phyloP scores from a whole-genome alignment of 2,888 invertebrate species.

The Parapristionchus giblindavisi region DNA sequence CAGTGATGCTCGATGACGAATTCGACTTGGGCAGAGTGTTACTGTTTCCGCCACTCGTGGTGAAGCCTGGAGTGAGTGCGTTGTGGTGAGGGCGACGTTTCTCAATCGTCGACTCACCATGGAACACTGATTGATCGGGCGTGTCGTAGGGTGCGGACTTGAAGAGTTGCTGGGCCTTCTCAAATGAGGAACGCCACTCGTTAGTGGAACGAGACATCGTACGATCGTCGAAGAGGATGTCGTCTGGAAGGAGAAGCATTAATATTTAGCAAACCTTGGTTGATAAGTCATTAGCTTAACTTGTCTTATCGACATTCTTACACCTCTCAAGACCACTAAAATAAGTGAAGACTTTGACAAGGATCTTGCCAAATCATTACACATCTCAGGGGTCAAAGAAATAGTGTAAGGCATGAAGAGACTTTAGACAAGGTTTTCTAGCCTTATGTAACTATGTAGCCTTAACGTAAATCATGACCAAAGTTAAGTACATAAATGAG shows the following conservation, averaged over 20 bases:
- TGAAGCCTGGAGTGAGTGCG: neutral
- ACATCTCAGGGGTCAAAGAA: too few relatives aligned
- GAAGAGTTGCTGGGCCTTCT: slow-evolving; percentile 32
- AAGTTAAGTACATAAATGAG: neutral
- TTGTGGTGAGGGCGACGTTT: neutral
- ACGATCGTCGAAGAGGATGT: slow-evolving; percentile 51
- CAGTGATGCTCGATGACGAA: slow-evolving; percentile 20
- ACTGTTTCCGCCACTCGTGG: neutral
- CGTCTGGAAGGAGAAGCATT: slow-evolving; percentile 31
- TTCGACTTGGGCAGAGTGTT: slow-evolving; percentile 9
- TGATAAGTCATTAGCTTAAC: too few relatives aligned
- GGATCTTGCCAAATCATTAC: too few relatives aligned
- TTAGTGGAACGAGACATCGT: slow-evolving; percentile 60
- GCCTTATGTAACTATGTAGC: too few relatives aligned
- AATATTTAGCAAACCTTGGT: too few relatives aligned
- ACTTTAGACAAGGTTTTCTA: too few relatives aligned
- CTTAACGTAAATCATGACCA: too few relatives aligned
- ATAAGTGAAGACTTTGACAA: too few relatives aligned
- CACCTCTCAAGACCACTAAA: too few relatives aligned
- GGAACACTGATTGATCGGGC: neutral
- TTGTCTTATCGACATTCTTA: too few relatives aligned
- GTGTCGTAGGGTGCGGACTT: slow-evolving; percentile 11
- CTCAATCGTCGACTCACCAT: neutral
- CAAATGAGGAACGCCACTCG: slow-evolving; percentile 61
- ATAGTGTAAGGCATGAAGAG: neutral